phyloP scores from a whole-genome alignment of 2,888 invertebrate genomes.

The Pachydiplax longipennis region DNA sequence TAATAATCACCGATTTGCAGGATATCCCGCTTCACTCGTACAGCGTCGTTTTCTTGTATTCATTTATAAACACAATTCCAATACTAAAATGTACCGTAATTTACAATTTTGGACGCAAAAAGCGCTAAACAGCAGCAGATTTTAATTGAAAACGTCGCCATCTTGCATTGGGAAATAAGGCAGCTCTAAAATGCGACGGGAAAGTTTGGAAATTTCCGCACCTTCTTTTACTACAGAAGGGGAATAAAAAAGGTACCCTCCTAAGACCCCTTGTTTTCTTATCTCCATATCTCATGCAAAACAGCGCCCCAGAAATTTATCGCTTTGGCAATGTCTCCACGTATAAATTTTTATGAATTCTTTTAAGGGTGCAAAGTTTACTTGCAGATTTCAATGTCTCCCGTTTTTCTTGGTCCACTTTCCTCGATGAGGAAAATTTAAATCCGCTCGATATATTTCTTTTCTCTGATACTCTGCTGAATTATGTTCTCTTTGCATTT shows the following conservation, averaged over 20 bases:
- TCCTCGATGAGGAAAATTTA: background rate
- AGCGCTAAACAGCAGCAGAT: too few relatives aligned
- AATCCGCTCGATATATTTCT: too few relatives aligned
- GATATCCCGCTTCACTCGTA: too few relatives aligned
- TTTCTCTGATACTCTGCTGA: too few relatives aligned
- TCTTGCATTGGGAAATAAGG: too few relatives aligned
- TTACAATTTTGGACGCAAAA: too few relatives aligned
- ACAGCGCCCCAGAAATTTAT: background rate
- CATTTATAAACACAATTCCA: too few relatives aligned
- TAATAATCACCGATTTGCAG: too few relatives aligned
- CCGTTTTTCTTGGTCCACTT: background rate
- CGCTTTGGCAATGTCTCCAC: background rate
- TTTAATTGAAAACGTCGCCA: too few relatives aligned
- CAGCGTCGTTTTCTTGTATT: too few relatives aligned
- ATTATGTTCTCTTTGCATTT: too few relatives aligned
- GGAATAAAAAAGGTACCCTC: background rate
- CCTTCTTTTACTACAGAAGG: background rate
- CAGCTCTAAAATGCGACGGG: background rate
- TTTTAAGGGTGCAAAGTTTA: background rate
- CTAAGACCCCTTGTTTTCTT: background rate
- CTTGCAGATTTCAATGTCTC: background rate
- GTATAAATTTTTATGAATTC: background rate
- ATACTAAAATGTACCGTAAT: too few relatives aligned
- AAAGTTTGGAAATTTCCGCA: background rate
- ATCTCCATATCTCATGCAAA: slow-evolving; percentile 7